phyloP scores from a whole-genome alignment of 2,113 vertebrate genomes.

The Micromys minutus region DNA sequence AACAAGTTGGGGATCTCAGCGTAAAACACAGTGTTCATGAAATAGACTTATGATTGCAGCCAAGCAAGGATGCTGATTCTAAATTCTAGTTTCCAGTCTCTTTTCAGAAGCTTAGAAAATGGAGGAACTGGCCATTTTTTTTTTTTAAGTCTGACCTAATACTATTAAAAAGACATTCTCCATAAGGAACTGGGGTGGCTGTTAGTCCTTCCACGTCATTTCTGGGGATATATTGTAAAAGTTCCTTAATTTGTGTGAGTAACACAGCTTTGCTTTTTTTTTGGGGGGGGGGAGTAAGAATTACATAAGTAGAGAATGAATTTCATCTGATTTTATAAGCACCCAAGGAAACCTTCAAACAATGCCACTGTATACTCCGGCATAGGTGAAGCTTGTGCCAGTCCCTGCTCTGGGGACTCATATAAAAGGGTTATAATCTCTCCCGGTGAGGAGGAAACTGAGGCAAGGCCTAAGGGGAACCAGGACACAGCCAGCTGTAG shows the following conservation, averaged over 20 bases:
- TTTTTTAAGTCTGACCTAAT: constrained; percentile 28
- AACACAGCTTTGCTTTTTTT: neutral
- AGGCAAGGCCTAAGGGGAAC: neutral
- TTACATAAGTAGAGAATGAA: neutral
- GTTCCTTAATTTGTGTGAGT: neutral
- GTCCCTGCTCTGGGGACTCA: neutral
- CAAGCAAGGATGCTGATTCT: neutral
- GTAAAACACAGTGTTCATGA: neutral
- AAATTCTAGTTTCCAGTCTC: constrained; percentile 6
- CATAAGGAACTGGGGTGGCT: constrained; percentile 19
- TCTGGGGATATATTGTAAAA: constrained; percentile 7
- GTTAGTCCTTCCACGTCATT: constrained; percentile 50
- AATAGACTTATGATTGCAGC: neutral
- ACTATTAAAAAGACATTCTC: constrained; percentile 46
- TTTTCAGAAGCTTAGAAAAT: neutral
- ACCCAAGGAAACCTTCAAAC: neutral
- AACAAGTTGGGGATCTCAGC: neutral
- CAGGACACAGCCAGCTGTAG: neutral
- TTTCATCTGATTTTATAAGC: neutral
- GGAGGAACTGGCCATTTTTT: neutral
- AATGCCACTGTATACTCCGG: neutral
- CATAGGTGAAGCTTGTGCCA: accelerated
- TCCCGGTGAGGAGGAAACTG: neutral
- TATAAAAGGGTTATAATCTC: neutral
- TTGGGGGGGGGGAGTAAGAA: no score